Percentiles rank a stretch among this genome's conserved stretches.
phyloP scores from a whole-genome alignment of 2,797 vertebrate genomes.

The Melanotaenia pygmaea region DNA sequence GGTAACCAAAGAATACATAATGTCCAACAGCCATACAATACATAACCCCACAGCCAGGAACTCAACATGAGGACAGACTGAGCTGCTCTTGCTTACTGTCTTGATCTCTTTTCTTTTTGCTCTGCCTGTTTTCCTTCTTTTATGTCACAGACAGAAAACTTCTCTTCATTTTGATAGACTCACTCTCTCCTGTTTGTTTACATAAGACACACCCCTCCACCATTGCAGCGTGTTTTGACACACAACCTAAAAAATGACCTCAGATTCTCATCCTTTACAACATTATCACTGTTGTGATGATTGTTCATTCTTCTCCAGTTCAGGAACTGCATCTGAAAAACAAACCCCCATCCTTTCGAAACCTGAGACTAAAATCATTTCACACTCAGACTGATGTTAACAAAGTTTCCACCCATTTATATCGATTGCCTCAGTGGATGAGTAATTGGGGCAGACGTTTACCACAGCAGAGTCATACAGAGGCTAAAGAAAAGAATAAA shows the following conservation, averaged over 20 bases:
- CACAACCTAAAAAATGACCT: neutral
- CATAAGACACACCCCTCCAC: too few relatives aligned
- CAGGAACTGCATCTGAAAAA: neutral
- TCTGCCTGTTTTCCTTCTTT: too few relatives aligned
- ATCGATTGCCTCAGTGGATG: conserved; percentile 31
- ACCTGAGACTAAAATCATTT: conserved; percentile 1
- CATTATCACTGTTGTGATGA: neutral
- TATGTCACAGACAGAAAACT: too few relatives aligned
- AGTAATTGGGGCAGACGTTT: conserved; percentile 8
- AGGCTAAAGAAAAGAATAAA: neutral
- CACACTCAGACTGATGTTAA: conserved; percentile 1
- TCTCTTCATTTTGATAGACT: too few relatives aligned
- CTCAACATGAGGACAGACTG: too few relatives aligned
- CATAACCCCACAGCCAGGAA: too few relatives aligned
- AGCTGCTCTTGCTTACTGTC: too few relatives aligned
- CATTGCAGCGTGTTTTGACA: neutral
- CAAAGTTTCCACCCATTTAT: neutral
- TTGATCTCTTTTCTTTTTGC: too few relatives aligned
- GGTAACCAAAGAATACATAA: too few relatives aligned
- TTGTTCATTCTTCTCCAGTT: neutral
- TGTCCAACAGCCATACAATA: too few relatives aligned
- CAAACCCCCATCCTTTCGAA: neutral
- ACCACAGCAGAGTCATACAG: neutral
- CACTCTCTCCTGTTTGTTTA: too few relatives aligned
- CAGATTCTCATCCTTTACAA: neutral